These are phyloP conservation scores for Lasiommata megera DNA, from an alignment of 2,888 invertebrate genomes.

Conservation along the genomic window DNA sequence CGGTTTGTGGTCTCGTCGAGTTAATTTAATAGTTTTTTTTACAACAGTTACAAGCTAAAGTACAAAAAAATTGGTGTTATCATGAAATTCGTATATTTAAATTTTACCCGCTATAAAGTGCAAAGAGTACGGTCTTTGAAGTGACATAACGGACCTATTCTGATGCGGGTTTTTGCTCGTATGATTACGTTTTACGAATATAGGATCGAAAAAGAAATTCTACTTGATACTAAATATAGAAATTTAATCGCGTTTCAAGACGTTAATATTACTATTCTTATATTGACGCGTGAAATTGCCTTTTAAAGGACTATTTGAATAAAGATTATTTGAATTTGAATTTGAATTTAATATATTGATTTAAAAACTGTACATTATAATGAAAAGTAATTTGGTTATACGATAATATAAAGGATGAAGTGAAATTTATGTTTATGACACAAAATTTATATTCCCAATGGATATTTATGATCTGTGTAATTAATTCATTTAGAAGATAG, in stretches of 20 bases:
- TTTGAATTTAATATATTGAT: no score
- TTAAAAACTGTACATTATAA: slow-evolving; percentile 31
- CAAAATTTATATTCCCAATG: background rate
- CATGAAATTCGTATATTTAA: slow-evolving; percentile 15
- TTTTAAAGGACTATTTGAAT: no score
- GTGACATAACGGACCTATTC: no score
- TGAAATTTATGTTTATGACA: slow-evolving; percentile 6
- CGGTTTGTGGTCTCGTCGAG: background rate
- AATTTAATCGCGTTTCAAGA: slow-evolving; percentile 35
- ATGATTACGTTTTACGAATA: no score
- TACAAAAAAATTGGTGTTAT: background rate
- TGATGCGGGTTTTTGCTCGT: no score
- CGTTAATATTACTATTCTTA: slow-evolving; percentile 18
- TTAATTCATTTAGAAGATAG: no score
- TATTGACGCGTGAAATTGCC: no score
- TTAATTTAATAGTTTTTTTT: background rate
- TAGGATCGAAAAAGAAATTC: no score
- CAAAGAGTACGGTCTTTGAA: no score
- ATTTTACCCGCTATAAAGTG: background rate
- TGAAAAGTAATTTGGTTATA: slow-evolving; percentile 13
- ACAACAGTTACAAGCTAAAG: background rate
- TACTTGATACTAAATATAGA: no score
- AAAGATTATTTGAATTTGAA: no score
- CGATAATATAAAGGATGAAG: background rate
- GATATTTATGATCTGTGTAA: background rate